Evolutionary conservation across 2,113 vertebrate genomes (phyloP), one percentile per base, ranked within the genome.

Genomic region (Promerops cafer): DNA sequence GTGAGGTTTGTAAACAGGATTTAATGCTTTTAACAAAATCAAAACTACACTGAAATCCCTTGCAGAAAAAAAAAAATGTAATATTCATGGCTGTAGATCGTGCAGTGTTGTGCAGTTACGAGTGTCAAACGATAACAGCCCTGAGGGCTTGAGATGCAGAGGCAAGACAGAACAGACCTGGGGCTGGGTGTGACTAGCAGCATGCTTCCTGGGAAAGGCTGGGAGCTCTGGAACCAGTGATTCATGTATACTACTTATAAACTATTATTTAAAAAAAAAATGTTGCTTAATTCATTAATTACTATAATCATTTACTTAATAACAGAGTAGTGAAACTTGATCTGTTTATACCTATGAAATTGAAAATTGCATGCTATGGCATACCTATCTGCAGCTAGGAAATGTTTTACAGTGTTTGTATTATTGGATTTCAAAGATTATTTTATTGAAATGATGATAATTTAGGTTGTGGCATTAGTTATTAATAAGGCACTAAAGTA

Each of bases 221-320:
- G 78, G 53, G 69, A 93, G 40, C 63, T 81, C 64, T 54, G 47
- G 14, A 88, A 56, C 49, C 49, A 16, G 59, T 77, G 71, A 96
- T 45, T 95, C 87, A 92, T 40, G 28, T 39, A 27, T 21, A 8
- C 59, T 60, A 6, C 45, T 66, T 72, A 27, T 3, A 72, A 89
- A 68, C 61, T 10, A 4, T 86, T 21, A 11, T 52, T 35, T 52
- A 10, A 26, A n/a, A n/a, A n/a, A n/a, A 11, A 45, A 30, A 59
- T 72, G 35, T 90, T 92, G 37, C 93, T 87, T 89, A 89, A 87
- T 91, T 89, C 59, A 71, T 84, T 92, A 93, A 82, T 95, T 83
- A 63, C 39, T 71, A 22, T 79, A 90, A 90, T 90, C 2, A 5
- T 59, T 78, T 87, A 37, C 57, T 89, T 94, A 93, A 94, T 93